phyloP scores from a whole-genome alignment of 2,888 invertebrate species.

The Clostera curtula region DNA sequence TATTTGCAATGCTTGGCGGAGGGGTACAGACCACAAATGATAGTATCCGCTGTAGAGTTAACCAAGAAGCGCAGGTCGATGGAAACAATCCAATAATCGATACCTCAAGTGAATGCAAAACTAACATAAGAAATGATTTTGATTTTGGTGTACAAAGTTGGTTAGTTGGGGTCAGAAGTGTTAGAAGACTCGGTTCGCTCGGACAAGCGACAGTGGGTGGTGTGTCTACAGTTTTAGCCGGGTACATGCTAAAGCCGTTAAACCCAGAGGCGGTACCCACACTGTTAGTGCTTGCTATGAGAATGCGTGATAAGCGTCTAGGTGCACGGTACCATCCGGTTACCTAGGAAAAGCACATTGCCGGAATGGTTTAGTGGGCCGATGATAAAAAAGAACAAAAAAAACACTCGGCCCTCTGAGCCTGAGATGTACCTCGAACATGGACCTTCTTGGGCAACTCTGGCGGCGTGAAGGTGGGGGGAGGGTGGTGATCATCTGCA shows the following conservation, averaged over 20 bases:
- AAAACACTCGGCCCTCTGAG: constrained; percentile 64
- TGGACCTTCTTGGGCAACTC: constrained; percentile 99
- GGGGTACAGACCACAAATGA: constrained; percentile 67
- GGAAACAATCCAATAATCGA: constrained; percentile 35
- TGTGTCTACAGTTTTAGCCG: constrained; percentile 43
- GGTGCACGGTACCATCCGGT: constrained; percentile 58
- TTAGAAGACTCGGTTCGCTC: constrained; percentile 25
- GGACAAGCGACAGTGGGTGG: constrained; percentile 37
- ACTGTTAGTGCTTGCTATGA: constrained; percentile 62
- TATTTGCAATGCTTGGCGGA: constrained; percentile 56
- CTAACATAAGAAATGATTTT: constrained; percentile 33
- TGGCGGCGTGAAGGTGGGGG: constrained; percentile 98
- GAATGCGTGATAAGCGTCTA: constrained; percentile 71
- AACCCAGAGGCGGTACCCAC: constrained; percentile 27
- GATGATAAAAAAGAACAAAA: constrained; percentile 56
- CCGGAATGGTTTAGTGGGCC: constrained; percentile 60
- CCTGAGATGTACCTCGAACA: constrained; percentile 88
- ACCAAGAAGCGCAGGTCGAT: constrained; percentile 72
- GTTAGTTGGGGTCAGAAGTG: constrained; percentile 17
- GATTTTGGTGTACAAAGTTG: constrained; percentile 18
- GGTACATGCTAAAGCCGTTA: constrained; percentile 61
- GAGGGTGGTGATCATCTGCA: constrained; percentile 98
- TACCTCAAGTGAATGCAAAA: constrained; percentile 47
- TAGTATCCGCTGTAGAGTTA: constrained; percentile 71
- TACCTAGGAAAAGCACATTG: constrained; percentile 62